A percentile compares a stretch with the other conserved stretches of the same genome.
Evolutionary conservation across 2,797 vertebrate genomes (phyloP).

Genomic region (Pipistrellus nathusii): DNA sequence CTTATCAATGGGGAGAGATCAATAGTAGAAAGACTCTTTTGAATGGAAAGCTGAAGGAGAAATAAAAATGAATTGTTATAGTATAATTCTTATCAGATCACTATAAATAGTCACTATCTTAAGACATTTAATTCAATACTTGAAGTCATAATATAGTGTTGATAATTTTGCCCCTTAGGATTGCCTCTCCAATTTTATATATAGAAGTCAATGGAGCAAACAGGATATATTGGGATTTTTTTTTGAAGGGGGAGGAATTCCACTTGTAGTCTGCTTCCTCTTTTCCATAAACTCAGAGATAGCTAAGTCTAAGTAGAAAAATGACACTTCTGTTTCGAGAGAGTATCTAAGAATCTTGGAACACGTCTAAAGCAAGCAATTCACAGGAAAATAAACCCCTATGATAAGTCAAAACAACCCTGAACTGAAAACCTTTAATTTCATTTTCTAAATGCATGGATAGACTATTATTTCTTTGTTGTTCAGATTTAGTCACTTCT

Average conservation of each 20-base stretch:
- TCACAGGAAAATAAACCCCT: conserved; percentile 21
- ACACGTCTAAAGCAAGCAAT: neutral
- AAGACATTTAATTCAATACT: neutral
- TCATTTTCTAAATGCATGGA: conserved; percentile 49
- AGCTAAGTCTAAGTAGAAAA: neutral
- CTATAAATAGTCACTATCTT: neutral
- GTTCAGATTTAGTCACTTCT: neutral
- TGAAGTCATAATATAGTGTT: neutral
- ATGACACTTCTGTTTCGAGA: conserved; percentile 41
- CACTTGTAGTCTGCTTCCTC: neutral
- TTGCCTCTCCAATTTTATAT: conserved; percentile 11
- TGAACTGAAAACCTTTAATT: conserved; percentile 47
- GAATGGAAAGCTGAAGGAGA: neutral
- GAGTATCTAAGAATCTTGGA: neutral
- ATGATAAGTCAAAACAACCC: neutral
- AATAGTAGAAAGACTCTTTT: neutral
- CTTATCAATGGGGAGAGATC: neutral
- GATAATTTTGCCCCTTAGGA: neutral
- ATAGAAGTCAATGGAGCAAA: neutral
- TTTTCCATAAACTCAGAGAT: conserved; percentile 19
- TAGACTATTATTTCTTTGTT: conserved; percentile 47
- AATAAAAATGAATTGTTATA: neutral
- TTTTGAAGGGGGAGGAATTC: neutral
- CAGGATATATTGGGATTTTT: neutral
- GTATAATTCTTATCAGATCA: neutral